A percentile compares a stretch with the other conserved stretches of the same genome.
Evolutionary conservation across 2,797 vertebrate species (phyloP).

Genomic region (Sebastes trivittatus): DNA sequence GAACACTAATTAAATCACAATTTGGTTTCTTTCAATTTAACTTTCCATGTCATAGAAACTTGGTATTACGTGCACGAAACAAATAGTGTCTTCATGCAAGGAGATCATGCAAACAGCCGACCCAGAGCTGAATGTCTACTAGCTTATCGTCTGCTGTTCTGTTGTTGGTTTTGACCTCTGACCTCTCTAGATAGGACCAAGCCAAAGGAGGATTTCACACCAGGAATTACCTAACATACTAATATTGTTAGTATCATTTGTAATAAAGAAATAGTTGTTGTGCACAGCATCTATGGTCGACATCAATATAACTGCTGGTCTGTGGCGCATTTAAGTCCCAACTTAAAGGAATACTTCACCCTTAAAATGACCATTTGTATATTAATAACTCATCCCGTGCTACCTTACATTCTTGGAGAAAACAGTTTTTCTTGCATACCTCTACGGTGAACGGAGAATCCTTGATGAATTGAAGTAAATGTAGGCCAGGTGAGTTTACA

Average conservation of each 20-base stretch:
- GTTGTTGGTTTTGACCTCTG: neutral
- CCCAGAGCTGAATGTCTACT: neutral
- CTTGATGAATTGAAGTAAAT: too few relatives aligned
- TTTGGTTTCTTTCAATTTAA: neutral
- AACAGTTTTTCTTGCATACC: rapidly evolving
- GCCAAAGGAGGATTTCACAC: neutral
- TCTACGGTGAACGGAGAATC: too few relatives aligned
- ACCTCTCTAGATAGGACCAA: neutral
- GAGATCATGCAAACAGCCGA: neutral
- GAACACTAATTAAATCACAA: neutral
- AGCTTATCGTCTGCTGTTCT: neutral
- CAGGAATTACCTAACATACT: neutral
- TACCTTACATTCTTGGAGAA: too few relatives aligned
- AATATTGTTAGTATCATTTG: neutral
- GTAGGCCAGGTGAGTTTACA: too few relatives aligned
- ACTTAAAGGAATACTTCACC: neutral
- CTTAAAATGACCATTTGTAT: too few relatives aligned
- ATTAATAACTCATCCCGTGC: too few relatives aligned
- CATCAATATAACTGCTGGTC: neutral
- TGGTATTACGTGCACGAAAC: neutral
- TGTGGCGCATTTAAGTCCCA: neutral
- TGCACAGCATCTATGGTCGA: neutral
- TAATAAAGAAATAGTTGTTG: neutral
- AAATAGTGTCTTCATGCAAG: neutral
- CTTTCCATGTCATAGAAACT: neutral